Base-by-base conservation (phyloP, 1,140 invertebrate species). In the silkworm (Bombyx mori) region DNA sequence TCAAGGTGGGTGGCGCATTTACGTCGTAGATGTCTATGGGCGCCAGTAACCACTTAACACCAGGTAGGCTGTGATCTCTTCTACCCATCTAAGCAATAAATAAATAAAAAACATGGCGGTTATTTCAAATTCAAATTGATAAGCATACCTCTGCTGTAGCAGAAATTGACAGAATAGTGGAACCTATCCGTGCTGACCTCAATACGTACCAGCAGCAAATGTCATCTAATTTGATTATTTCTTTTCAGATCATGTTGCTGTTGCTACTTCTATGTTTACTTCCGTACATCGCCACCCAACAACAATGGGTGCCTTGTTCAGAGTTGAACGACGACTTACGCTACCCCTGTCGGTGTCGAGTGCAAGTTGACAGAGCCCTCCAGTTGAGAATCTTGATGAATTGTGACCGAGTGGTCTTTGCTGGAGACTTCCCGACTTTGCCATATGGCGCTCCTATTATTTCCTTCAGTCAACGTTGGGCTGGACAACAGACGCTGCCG, bases 371-470 rank as follows among this genome's bases (percentile, higher is more conserved):
- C 54, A 56, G 78, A 43, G 80, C 87, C 0, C 60, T 90, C 7
- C 88, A 89, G 47, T 79, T 90, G 0, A 82, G 88, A 42, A 86
- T 93, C 26, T 81, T 89, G 49, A 90, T 96, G 86, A 92, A 97
- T 75, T 97, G 96, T 77, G 95, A 97, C 82, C 83, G 90, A 18
- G 91, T 95, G 9, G 92, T 95, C n/a, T 96, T 97, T 62, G 89
- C 91, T 18, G 90, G 91, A 9, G 94, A 96, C 66, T 92, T 93
- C 50, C 91, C 94, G 1, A 82, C 92, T 2, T 82, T 93, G 47
- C 93, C 96, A 0, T 92, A 92, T 67, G 92, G 92, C 10, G 92
- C 92, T 9, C 93, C 94, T 7, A 92, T 97, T 48, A 89, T 93
- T 9, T 90, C 91, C 2, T 95, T 95, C 75, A 92, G 91, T 54